Base-by-base conservation (phyloP, 2,113 vertebrate genomes). In the Rhinogobius similis region DNA sequence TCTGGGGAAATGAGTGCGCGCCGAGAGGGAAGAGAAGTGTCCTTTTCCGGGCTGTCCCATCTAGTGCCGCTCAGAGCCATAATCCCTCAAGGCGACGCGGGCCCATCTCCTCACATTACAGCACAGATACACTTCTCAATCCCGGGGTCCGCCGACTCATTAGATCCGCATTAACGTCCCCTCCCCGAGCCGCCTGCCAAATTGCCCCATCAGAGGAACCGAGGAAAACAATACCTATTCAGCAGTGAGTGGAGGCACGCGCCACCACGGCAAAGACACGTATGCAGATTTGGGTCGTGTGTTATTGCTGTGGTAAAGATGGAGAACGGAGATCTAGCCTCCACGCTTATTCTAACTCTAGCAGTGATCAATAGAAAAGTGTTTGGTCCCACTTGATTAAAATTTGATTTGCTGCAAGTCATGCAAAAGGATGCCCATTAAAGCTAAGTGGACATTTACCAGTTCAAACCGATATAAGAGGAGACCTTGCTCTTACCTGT, bases 141-240 rank as follows among this genome's bases (percentile, higher is more conserved):
- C 75, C 78, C 68, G 79, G 81, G 85, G 76, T 58, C 81, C 29
- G 56, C 62, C 41, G 61, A 83, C 81, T 88, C 81, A 88, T 90
- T 88, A 91, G 86, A 87, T 86, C 82, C 75, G 76, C 82, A 85
- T 90, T 88, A 83, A 70, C 74, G 76, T 83, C 79, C 75, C 65
- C 67, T 82, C 81, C 75, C 53, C 67, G 76, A 78, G 73, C 63
- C 46, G 16, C 39, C 78, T 77, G 73, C 83, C 81, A 88, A 87
- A 82, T 84, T 86, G 77, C 69, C 70, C 62, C 20, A 86, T 86
- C 76, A 83, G 75, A 87, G 68, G 70, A 61, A 12, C 65, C 23
- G 67, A 44, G 55, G 0, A 58, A 86, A 88, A 85, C 80, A 86
- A 87, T 77, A 87, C 70, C 78, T 73, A 50, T 78, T 77, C 82